These are phyloP conservation scores for Mythimna loreyi DNA, from an alignment of 2,888 invertebrate species.

Conservation along the genomic window DNA sequence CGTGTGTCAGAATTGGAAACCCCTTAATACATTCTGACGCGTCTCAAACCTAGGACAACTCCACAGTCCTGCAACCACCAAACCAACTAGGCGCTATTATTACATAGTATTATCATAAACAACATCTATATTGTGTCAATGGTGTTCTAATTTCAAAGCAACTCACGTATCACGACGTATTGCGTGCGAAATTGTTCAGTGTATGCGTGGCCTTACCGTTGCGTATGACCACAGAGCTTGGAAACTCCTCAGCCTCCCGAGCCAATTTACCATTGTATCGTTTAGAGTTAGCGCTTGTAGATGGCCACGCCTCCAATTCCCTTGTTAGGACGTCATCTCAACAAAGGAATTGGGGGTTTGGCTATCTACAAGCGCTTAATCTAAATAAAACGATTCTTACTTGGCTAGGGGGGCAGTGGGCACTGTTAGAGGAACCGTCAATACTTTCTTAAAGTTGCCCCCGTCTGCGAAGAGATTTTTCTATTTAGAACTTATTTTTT, in stretches of 20 bases:
- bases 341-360: too few species aligned
- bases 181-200: constrained; percentile 58
- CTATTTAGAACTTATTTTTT: too few species aligned
- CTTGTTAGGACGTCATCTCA: too few species aligned
- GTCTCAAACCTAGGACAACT: background rate
- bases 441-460: background rate
- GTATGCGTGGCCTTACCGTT: constrained; percentile 46
- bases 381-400: too few species aligned
- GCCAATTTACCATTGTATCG: too few species aligned
- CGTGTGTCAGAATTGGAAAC: background rate
- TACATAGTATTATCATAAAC: constrained; percentile 1
- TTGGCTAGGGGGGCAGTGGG: too few species aligned
- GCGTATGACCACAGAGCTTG: constrained; percentile 5
- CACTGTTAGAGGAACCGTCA: background rate
- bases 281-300: too few species aligned
- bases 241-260: too few species aligned
- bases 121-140: background rate
- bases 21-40: background rate
- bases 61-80: background rate
- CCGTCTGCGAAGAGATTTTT: too few species aligned
- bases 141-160: constrained; percentile 30
- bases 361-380: too few species aligned
- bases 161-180: constrained; percentile 57
- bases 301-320: too few species aligned
- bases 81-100: background rate